Evolutionary conservation across 2,797 vertebrate species (phyloP).

Genomic region (Propithecus perrieri): DNA sequence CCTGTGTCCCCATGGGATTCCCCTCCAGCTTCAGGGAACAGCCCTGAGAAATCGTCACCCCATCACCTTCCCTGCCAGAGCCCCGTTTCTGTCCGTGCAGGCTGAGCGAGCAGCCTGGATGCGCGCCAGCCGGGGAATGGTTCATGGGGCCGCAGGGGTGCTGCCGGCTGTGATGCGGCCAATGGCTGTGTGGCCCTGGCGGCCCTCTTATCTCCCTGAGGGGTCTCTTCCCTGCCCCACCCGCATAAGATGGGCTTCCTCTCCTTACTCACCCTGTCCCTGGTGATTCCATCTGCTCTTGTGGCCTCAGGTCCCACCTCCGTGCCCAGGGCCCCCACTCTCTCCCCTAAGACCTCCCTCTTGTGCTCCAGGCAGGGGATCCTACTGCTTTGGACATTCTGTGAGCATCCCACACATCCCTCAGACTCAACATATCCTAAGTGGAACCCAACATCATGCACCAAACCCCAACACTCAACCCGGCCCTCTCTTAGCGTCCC

Average conservation of each 20-base stretch:
- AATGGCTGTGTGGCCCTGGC: background rate
- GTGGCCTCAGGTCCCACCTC: background rate
- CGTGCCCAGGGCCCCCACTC: background rate
- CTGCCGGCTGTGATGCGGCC: background rate
- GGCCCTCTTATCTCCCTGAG: background rate
- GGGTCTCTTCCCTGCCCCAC: background rate
- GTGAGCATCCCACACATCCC: background rate
- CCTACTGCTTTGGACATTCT: background rate
- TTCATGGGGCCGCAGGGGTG: background rate
- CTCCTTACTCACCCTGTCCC: background rate
- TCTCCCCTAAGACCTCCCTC: background rate
- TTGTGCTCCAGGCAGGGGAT: background rate
- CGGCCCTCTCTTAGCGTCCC: background rate
- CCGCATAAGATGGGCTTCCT: background rate
- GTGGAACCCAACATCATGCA: background rate
- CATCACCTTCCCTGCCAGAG: background rate
- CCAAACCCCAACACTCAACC: background rate
- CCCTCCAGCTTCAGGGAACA: background rate
- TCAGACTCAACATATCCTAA: background rate
- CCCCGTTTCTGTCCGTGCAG: background rate
- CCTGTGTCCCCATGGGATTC: background rate
- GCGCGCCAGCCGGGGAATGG: background rate
- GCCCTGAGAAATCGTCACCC: background rate
- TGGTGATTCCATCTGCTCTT: background rate
- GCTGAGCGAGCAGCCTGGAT: background rate